A percentile compares a stretch with the other conserved stretches of the same genome.
These are phyloP conservation scores for Poecilia latipinna DNA, from an alignment of 2,113 vertebrate species.

Conservation along the genomic window DNA sequence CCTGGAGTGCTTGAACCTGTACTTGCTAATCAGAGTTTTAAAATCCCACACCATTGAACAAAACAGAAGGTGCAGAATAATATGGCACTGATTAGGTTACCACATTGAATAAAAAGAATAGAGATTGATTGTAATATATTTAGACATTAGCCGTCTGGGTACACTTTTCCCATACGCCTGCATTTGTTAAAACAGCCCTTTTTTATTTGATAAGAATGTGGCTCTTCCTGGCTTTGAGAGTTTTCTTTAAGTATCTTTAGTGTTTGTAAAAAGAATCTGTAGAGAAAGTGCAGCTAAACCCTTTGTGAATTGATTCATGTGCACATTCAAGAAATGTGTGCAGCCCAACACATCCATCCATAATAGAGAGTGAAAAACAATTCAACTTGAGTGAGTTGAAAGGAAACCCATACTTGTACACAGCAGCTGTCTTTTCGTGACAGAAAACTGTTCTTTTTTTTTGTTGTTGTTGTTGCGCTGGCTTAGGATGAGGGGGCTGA, in stretches of 20 bases:
- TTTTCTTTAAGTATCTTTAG: background rate
- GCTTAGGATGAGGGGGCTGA: slow-evolving; percentile 41
- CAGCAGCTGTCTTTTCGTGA: slow-evolving; percentile 49
- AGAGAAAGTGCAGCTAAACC: background rate
- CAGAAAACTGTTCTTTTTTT: slow-evolving; percentile 47
- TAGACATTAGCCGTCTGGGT: background rate
- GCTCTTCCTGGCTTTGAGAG: background rate
- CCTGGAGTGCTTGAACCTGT: background rate
- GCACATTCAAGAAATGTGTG: background rate
- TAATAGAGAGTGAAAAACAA: slow-evolving; percentile 37
- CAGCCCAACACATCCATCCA: slow-evolving; percentile 18
- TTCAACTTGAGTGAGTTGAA: slow-evolving; percentile 37
- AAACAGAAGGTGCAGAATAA: background rate
- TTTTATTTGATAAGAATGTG: background rate
- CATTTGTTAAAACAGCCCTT: background rate
- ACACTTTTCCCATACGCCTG: background rate
- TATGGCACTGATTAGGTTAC: background rate
- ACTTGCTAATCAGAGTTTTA: background rate
- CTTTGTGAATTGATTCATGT: background rate
- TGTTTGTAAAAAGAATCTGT: background rate
- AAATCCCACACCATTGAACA: background rate
- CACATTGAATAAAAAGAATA: background rate
- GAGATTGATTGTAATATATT: background rate
- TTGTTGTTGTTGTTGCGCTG: slow-evolving; percentile 24
- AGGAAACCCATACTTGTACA: slow-evolving; percentile 53